Percentiles rank a stretch among this genome's conserved stretches.
Evolutionary conservation across 2,797 vertebrate genomes (phyloP).

Genomic region (Pogoniulus pusillus): DNA sequence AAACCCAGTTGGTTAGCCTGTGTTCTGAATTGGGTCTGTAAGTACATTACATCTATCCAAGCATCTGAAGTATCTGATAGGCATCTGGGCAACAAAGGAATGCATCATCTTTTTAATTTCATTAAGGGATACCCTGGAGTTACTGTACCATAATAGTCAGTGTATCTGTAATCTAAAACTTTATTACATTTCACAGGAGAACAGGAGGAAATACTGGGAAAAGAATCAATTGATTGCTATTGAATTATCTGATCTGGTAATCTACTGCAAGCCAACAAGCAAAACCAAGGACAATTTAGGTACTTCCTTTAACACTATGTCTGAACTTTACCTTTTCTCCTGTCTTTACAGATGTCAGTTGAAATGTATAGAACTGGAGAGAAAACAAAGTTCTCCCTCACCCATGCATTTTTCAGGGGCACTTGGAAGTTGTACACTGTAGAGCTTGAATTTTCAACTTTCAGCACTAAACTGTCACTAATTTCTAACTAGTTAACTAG

Average conservation of each 20-base stretch:
- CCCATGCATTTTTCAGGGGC: not conserved
- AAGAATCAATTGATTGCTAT: slow-evolving; percentile 91
- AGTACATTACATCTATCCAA: not conserved
- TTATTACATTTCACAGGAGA: slow-evolving; percentile 62
- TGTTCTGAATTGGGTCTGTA: not conserved
- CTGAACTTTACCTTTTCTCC: not conserved
- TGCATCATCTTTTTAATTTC: not conserved
- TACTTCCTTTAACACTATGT: slow-evolving; percentile 42
- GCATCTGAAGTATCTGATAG: not conserved
- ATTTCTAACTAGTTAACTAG: not conserved
- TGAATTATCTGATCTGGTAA: slow-evolving; percentile 95
- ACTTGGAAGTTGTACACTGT: not conserved
- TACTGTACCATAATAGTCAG: not conserved
- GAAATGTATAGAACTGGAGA: not conserved
- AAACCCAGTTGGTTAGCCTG: not conserved
- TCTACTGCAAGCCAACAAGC: slow-evolving; percentile 96
- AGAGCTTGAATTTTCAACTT: not conserved
- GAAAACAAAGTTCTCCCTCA: not conserved
- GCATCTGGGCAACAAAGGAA: not conserved
- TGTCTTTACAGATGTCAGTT: not conserved
- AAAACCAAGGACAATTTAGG: slow-evolving; percentile 95
- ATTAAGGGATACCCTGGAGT: not conserved
- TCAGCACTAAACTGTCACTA: not conserved
- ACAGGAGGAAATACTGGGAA: slow-evolving; percentile 86
- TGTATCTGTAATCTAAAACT: not conserved